Percentiles rank a stretch among this genome's conserved stretches.
Conservation (phyloP, 2,113 vertebrate species). For the Calyptommatus sinebrachiatus region DNA sequence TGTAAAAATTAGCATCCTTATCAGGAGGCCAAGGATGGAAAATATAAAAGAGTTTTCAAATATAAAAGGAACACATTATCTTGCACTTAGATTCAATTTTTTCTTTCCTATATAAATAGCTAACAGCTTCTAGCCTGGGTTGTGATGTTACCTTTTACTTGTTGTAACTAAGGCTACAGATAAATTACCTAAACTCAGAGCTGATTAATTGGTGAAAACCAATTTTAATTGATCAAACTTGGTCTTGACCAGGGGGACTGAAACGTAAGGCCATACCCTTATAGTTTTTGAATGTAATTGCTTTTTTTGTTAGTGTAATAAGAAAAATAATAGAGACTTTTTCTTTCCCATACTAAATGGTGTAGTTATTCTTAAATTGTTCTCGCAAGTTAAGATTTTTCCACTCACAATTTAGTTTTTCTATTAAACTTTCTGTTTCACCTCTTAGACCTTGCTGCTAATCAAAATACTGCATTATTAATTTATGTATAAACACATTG, state of each 20-base stretch:
- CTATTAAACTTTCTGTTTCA: neutral
- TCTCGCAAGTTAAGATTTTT: neutral
- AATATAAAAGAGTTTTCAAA: neutral
- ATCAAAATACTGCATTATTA: neutral
- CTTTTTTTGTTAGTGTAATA: neutral
- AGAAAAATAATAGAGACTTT: neutral
- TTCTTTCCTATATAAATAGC: no score
- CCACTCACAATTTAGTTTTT: neutral
- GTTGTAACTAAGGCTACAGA: neutral
- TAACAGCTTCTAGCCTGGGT: neutral
- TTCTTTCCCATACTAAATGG: neutral
- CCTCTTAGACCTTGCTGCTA: neutral
- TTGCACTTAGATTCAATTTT: neutral
- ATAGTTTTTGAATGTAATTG: neutral
- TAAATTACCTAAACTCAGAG: neutral
- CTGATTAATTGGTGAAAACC: neutral
- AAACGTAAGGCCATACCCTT: neutral
- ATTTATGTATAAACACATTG: no score
- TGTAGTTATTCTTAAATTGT: neutral
- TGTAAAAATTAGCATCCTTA: slow-evolving; percentile 3
- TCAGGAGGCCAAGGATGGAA: neutral
- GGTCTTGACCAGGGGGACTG: neutral
- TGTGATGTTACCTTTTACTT: neutral
- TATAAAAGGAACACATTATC: neutral
- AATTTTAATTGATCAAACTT: neutral